Percentiles rank a stretch among this genome's conserved stretches.
These are phyloP conservation scores for Otis tarda DNA, from an alignment of 2,113 vertebrate species.

Conservation along the genomic window DNA sequence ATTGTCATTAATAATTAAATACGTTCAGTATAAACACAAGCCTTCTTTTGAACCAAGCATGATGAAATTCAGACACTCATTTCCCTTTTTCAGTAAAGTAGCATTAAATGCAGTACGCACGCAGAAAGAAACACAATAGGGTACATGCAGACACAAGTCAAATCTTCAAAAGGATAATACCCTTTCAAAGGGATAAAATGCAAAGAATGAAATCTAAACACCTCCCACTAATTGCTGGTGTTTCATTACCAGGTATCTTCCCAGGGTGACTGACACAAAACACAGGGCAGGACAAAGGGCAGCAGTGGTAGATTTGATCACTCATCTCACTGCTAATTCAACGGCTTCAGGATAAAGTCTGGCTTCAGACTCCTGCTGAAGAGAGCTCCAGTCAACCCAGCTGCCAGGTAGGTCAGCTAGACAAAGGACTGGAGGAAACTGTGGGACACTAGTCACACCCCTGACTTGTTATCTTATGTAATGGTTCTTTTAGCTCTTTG, in stretches of 20 bases:
- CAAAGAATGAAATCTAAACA: background rate
- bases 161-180: background rate
- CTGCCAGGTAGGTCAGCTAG: background rate
- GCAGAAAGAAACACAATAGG: background rate
- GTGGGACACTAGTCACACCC: background rate
- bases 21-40: background rate
- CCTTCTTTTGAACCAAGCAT: background rate
- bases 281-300: background rate
- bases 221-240: conserved; percentile 5
- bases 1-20: background rate
- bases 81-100: background rate
- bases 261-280: background rate
- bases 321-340: conserved; percentile 20
- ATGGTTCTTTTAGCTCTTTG: background rate
- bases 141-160: background rate
- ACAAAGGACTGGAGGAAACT: background rate
- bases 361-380: background rate
- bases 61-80: background rate
- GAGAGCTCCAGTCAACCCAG: conserved; percentile 16
- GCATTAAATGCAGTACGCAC: background rate
- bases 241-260: conserved; percentile 1
- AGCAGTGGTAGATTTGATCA: background rate
- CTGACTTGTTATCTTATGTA: background rate
- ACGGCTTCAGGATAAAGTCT: background rate
- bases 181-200: background rate